Conservation (phyloP, 2,797 vertebrate genomes). For the Astyanax mexicanus region DNA sequence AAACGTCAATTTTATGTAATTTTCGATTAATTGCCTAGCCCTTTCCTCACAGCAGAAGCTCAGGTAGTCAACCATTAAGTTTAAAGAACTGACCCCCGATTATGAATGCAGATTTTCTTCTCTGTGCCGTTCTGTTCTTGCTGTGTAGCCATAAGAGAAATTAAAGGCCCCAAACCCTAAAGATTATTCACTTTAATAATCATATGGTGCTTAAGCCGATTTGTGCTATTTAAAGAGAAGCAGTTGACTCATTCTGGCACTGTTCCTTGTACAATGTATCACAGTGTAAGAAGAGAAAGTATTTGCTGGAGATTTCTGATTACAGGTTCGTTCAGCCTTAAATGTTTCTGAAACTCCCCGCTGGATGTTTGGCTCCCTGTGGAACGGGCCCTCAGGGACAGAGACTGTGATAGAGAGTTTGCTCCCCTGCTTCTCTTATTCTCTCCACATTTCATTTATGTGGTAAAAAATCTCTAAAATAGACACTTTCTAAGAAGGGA, state of each 20-base stretch:
- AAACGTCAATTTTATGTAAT: too few relatives aligned
- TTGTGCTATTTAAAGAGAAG: slow-evolving; percentile 51
- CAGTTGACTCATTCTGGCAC: slow-evolving; percentile 39
- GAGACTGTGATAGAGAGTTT: slow-evolving; percentile 43
- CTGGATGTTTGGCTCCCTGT: slow-evolving; percentile 34
- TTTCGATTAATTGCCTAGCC: too few relatives aligned
- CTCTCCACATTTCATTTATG: slow-evolving; percentile 24
- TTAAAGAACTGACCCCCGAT: slow-evolving; percentile 36
- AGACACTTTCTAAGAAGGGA: neutral
- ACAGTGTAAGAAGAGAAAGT: slow-evolving; percentile 12
- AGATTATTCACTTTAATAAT: slow-evolving; percentile 46
- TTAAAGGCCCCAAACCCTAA: slow-evolving; percentile 28
- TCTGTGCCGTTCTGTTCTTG: slow-evolving; percentile 16
- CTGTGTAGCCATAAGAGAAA: slow-evolving; percentile 28
- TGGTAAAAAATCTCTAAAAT: neutral
- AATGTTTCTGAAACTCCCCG: slow-evolving; percentile 32
- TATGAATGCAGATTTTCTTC: slow-evolving; percentile 9
- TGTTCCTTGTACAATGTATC: slow-evolving; percentile 21
- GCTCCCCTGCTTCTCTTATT: slow-evolving; percentile 16
- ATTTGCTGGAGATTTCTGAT: slow-evolving; percentile 38
- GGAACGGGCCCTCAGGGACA: slow-evolving; percentile 35
- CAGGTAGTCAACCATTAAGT: slow-evolving; percentile 14
- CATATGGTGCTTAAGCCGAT: slow-evolving; percentile 39
- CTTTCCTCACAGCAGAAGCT: slow-evolving; percentile 33
- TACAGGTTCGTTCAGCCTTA: slow-evolving; percentile 13